Base-by-base conservation (phyloP, 1,140 invertebrate species). In the Drosophila burlai region DNA sequence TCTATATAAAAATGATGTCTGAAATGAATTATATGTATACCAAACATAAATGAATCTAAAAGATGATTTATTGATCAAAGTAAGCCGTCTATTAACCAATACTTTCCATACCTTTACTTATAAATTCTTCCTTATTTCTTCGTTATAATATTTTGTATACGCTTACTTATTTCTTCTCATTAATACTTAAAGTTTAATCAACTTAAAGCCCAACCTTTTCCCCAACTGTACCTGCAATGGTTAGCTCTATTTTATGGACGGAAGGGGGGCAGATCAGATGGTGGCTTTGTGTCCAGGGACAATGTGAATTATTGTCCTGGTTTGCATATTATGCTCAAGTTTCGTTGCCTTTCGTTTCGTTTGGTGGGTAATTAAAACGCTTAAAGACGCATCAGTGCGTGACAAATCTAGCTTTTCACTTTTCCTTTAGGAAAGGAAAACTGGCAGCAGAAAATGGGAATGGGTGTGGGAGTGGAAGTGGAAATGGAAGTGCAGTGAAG, bases 361-460 rank as follows among this genome's bases (percentile, higher is more conserved):
- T 77, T 77, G 74, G 87, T 81, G 87, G 87, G 87, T 91, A 91
- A 91, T 91, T 91, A 91, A 91, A 91, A 91, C 83, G 87, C 87
- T 91, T 91, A 83, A 86, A 91, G 87, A 83, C 83, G 87, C 87
- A 91, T 91, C 87, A 91, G 87, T 81, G 87, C 87, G 87, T 91
- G 87, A 91, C 87, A 91, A 91, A 91, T 91, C 87, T 91, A 83
- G 81, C 87, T 91, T 91, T 91, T 91, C 87, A 91, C 87, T 91
- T 91, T 91, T 91, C 79, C 74, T 73, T 73, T 61, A 63, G 73
- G 29, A 11, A 21, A 21, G 52, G 38, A 29, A 67, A 64, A 47
- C 46, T 16, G 71, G 7, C 24, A 26, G 50, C 72, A 47, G 40
- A 55, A 47, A 31, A n/a, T 38, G 49, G 49, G 40, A 63, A 59